Evolutionary conservation across 37 sponge, comb jelly and placozoan genomes (phyloP), one percentile per base, ranked within the genome.

Genomic region (Lycopodina hypogea): DNA sequence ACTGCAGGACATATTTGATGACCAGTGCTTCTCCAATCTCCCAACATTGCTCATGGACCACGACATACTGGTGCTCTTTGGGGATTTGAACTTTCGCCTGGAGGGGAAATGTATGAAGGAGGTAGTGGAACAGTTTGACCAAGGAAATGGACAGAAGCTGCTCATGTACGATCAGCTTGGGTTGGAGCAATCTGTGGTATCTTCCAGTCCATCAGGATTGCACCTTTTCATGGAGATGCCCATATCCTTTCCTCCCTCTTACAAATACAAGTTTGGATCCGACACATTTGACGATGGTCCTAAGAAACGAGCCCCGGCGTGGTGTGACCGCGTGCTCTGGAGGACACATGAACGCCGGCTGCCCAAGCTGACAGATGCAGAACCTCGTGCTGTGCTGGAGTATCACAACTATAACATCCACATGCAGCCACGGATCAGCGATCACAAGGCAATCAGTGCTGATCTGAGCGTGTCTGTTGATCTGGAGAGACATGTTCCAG

Each of bases 271-370:
- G 8, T 81, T 90, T 12, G 79, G 69, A 18, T 78, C 90, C 2
- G 90, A 86, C 51, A 39, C 51, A 29, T 89, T 67, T 78, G 53
- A 65, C n/a, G 78, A 60, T 28, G 86, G 83, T 36, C 82, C 80
- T 38, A 93, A 88, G 64, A 51, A 63, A 52, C 41, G 93, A 1
- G 80, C 79, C 18, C 93, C 93, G 1, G 90, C 93, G 1, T 93
- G 93, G 93, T 89, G 90, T 69, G 93, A 93, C 42, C 52, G 93
- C 15, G 62, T 93, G 18, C 77, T 93, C 2, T 93, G 93, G 93
- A 41, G 82, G 17, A 83, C 78, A 29, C 82, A 86, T 68, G 70
- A 86, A 33, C 67, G 88, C 23, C 59, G 62, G 26, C 53, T 78
- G 21, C 78, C 82, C 8, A 56, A 53, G 0, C 67, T 83, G 23